Conservation (phyloP, 2,888 invertebrate species). For the Chorisops tibialis region DNA sequence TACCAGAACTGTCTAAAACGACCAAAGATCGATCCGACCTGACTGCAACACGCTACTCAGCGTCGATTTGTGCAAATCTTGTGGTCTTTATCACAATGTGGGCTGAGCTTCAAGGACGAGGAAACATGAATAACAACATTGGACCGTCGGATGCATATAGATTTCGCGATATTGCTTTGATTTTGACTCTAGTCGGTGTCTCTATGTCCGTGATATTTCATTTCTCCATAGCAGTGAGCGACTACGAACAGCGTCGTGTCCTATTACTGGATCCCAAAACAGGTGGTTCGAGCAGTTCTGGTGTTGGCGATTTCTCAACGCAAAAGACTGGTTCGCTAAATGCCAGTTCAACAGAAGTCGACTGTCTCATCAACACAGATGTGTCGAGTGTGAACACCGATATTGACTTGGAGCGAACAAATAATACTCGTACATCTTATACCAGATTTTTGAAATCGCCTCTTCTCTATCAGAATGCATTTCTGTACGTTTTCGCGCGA, state of each 20-base stretch:
- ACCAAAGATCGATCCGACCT: slow-evolving; percentile 70
- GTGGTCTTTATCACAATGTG: slow-evolving; percentile 79
- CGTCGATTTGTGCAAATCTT: slow-evolving; percentile 82
- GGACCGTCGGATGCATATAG: slow-evolving; percentile 67
- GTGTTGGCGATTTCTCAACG: no score
- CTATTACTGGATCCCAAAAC: neutral
- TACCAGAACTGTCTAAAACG: slow-evolving; percentile 73
- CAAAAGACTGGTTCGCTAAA: slow-evolving; percentile 1
- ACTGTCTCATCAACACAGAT: neutral
- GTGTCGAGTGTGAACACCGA: neutral
- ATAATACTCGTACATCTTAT: neutral
- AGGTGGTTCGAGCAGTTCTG: no score
- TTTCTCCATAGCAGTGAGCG: slow-evolving; percentile 58
- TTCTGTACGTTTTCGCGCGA: slow-evolving; percentile 79
- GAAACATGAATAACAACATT: slow-evolving; percentile 52
- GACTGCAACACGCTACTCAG: slow-evolving; percentile 82
- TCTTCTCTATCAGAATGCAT: slow-evolving; percentile 55
- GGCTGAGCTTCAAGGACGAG: slow-evolving; percentile 60
- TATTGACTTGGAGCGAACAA: no score
- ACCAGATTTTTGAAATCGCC: slow-evolving; percentile 52
- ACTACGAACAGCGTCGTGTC: slow-evolving; percentile 38
- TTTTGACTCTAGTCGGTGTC: slow-evolving; percentile 66
- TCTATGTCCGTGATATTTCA: slow-evolving; percentile 68
- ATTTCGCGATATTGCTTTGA: slow-evolving; percentile 69
- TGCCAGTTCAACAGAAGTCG: no score